Base-by-base conservation (phyloP, 2,113 vertebrate genomes). In the Vulpes vulpes region DNA sequence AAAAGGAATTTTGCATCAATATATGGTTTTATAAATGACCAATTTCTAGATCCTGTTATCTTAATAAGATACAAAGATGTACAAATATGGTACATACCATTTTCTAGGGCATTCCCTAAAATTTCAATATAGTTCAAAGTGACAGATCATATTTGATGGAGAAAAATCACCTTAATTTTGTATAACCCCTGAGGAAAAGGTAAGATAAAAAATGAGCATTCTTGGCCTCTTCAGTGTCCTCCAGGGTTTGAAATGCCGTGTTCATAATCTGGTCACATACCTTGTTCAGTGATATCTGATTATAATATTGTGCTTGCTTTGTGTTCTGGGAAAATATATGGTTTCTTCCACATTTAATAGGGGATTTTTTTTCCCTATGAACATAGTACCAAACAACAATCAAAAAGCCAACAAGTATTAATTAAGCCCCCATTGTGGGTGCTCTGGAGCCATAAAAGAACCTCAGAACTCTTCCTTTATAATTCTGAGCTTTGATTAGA, bases 141-240 rank as follows among this genome's bases (percentile, higher is more conserved):
- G 17, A 91, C 25, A 96, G 62, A 80, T 85, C 76, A 85, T n/a
- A 82, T 15, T 87, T 81, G 81, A 14, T 73, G 14, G 60, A 64
- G 60, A 55, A 87, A 84, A 93, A 51, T 25, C 11, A 23, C 1
- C 35, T 95, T 91, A 89, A 76, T 94, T 93, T 96, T 96, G 6
- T 86, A 57, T 49, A 79, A 92, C 4, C 0, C 8, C 35, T 38
- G 25, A 96, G 78, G 8, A 94, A 92, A 94, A 0, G 2, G 4
- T 30, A 73, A 71, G 11, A 7, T 94, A 22, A 55, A 85, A 94
- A 92, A 43, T 51, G 53, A 15, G 67, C 88, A 78, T 83, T 93
- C 23, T 69, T 88, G 32, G 64, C 43, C 27, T 97, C 32, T 53
- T 20, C 60, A 49, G 1, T 88, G 23, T 3, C 35, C 27, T 5